Evolutionary conservation across 2,888 invertebrate genomes (phyloP).

Genomic region (Tachystola acroxantha): DNA sequence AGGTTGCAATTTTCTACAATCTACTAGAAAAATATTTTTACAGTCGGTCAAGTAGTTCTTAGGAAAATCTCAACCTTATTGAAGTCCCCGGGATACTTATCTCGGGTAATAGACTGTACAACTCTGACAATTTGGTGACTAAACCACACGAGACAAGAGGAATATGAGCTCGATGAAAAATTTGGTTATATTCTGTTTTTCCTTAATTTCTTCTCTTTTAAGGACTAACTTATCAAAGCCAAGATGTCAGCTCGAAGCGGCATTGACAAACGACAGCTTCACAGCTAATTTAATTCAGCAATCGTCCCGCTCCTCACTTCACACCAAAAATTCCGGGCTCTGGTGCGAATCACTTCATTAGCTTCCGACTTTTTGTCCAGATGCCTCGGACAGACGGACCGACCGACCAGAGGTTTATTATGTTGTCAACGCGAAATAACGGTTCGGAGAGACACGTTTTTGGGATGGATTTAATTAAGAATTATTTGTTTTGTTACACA

Average conservation of each 20-base stretch:
- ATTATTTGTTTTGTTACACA: neutral
- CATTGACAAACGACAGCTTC: neutral
- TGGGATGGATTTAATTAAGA: constrained; percentile 6
- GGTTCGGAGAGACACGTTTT: constrained; percentile 16
- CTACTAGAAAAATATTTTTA: no score
- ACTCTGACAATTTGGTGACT: no score
- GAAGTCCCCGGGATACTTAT: no score
- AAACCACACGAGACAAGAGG: no score
- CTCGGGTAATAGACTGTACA: no score
- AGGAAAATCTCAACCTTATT: no score
- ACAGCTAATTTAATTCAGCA: constrained; percentile 3
- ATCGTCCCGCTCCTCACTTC: neutral
- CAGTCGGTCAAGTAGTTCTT: no score
- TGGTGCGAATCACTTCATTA: constrained; percentile 51
- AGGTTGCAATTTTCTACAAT: no score
- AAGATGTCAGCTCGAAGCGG: constrained; percentile 10
- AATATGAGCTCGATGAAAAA: no score
- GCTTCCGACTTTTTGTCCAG: constrained; percentile 23
- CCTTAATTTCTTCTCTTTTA: no score
- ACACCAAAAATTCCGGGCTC: constrained; percentile 10
- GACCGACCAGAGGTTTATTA: constrained; percentile 28
- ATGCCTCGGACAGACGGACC: constrained; percentile 20
- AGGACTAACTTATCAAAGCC: no score
- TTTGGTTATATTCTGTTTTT: no score
- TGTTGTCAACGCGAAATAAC: constrained; percentile 40